Conservation (phyloP, 2,797 vertebrate species). For the Lophura swinhoii region DNA sequence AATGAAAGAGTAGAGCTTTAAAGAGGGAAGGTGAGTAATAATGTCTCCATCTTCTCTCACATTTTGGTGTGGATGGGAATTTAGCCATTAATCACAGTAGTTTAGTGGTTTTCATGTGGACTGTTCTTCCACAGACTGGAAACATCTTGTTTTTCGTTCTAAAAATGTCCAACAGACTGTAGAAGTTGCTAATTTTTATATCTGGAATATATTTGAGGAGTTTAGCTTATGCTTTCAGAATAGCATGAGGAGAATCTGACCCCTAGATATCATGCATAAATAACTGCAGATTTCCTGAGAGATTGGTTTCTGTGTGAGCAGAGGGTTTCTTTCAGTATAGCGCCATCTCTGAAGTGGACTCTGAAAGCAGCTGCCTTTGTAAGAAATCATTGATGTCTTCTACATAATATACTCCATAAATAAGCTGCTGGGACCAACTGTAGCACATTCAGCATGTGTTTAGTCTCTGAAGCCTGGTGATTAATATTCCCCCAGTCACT, state of each 20-base stretch:
- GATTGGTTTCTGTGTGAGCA: not conserved
- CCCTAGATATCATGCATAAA: not conserved
- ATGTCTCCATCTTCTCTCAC: not conserved
- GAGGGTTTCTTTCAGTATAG: not conserved
- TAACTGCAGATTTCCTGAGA: conserved; percentile 31
- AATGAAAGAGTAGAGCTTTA: not conserved
- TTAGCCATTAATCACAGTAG: not conserved
- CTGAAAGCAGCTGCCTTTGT: not conserved
- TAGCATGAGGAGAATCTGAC: not conserved
- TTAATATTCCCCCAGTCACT: conserved; percentile 63
- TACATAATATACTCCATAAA: conserved; percentile 9
- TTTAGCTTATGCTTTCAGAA: not conserved
- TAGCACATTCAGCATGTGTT: conserved; percentile 44
- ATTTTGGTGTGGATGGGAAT: not conserved
- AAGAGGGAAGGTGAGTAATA: not conserved
- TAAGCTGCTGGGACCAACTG: conserved; percentile 40
- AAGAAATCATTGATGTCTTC: conserved; percentile 11
- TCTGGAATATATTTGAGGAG: not conserved
- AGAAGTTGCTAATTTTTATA: conserved; percentile 1
- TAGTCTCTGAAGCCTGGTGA: conserved; percentile 19
- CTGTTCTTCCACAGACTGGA: not conserved
- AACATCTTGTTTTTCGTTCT: not conserved
- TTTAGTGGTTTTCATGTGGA: not conserved
- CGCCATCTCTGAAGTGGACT: not conserved
- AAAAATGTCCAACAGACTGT: not conserved